Percentiles rank a stretch among this genome's conserved stretches.
phyloP scores from a whole-genome alignment of 1,140 invertebrate genomes.

The Berghia stephanieae region DNA sequence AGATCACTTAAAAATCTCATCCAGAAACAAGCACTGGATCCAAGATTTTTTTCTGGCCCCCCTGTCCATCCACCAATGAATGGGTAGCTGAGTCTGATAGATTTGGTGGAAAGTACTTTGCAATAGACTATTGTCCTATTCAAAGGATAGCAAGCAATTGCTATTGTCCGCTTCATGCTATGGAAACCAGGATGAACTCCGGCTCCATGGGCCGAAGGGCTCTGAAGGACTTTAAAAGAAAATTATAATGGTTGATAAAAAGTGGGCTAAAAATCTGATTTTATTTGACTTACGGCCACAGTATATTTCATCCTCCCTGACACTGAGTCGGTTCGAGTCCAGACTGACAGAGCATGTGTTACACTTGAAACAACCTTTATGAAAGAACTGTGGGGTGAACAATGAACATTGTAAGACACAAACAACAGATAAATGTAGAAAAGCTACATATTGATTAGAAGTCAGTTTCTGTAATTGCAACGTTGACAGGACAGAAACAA shows the following conservation, averaged over 20 bases:
- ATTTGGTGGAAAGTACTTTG: too few relatives aligned
- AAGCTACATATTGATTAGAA: not conserved
- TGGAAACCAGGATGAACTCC: too few relatives aligned
- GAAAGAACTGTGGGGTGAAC: slow-evolving; percentile 37
- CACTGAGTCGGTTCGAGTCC: slow-evolving; percentile 91
- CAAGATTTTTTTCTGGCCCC: too few relatives aligned
- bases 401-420: not conserved
- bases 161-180: too few relatives aligned
- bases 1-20: too few relatives aligned
- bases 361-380: slow-evolving; percentile 49
- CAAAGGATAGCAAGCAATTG: too few relatives aligned
- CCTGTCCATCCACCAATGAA: too few relatives aligned
- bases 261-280: slow-evolving; percentile 36
- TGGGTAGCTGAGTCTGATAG: too few relatives aligned
- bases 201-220: too few relatives aligned
- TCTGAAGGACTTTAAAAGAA: not conserved
- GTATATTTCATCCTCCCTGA: slow-evolving; percentile 94
- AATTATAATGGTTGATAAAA: not conserved
- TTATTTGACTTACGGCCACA: slow-evolving; percentile 74
- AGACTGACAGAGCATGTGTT: slow-evolving; percentile 86
- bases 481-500: not conserved
- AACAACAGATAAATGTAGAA: not conserved
- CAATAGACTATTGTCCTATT: too few relatives aligned
- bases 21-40: too few relatives aligned
- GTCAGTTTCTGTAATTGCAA: too few relatives aligned